A percentile compares a stretch with the other conserved stretches of the same genome.
Evolutionary conservation across 2,888 invertebrate species (phyloP).

Genomic region (Trilocha varians): DNA sequence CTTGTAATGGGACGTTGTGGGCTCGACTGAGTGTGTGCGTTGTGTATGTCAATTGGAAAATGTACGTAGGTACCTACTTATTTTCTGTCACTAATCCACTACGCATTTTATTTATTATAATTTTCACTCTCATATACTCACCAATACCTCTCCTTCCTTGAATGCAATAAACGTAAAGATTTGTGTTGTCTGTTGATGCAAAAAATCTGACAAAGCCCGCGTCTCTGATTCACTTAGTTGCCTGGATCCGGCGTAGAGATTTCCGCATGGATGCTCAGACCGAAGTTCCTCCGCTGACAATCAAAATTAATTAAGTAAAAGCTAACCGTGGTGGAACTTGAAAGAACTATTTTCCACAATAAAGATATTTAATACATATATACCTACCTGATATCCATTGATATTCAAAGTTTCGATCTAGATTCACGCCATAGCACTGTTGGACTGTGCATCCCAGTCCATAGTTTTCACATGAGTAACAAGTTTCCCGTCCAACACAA

Average conservation of each 20-base stretch:
- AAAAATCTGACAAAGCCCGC: constrained; percentile 39
- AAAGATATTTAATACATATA: constrained; percentile 1
- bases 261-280: constrained; percentile 53
- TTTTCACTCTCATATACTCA: constrained; percentile 19
- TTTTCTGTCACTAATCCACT: too few species aligned
- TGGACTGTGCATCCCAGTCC: constrained; percentile 51
- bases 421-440: constrained; percentile 56
- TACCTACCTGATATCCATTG: constrained; percentile 61
- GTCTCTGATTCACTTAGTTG: constrained; percentile 62
- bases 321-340: too few species aligned
- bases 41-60: too few species aligned
- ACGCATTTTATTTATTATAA: too few species aligned
- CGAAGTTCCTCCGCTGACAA: constrained; percentile 50
- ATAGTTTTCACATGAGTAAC: constrained; percentile 33
- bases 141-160: constrained; percentile 59
- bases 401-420: constrained; percentile 64
- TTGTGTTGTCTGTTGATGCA: constrained; percentile 32
- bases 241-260: constrained; percentile 46
- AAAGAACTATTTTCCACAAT: background rate
- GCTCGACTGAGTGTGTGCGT: too few species aligned
- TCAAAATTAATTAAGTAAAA: background rate
- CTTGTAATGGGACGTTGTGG: too few species aligned
- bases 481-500: constrained; percentile 39
- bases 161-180: constrained; percentile 51
- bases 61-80: too few species aligned